Base-by-base conservation (phyloP, 1,140 invertebrate species). In the Ips nitidus region DNA sequence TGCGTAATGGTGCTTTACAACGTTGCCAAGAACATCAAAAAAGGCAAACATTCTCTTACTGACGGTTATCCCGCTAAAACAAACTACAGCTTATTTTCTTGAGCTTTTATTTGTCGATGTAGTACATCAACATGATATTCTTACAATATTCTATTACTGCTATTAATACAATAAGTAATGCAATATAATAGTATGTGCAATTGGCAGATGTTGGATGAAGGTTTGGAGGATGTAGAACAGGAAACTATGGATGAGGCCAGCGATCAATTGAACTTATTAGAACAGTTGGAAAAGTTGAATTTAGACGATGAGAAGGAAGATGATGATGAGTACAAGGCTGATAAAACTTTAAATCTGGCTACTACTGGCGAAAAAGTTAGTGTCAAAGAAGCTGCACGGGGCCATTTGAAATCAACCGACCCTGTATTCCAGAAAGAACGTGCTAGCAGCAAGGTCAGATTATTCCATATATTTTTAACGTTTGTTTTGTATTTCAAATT, bases 361-460 rank as follows among this genome's bases (percentile, higher is more conserved):
- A 42, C 3, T 6, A 47, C 22, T 6, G 39, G 41, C 43, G 55
- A 59, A 45, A 71, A 47, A 52, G 73, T 77, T 5, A 69, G 69
- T 3, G 71, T 79, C 58, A 75, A 74, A 55, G 75, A 76, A 55
- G 86, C 85, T 1, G 82, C 84, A 1, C 80, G 82, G 37, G 83
- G 84, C 38, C 80, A 87, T 6, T 77, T 92, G 3, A 86, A 85
- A 6, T 81, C 83, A 2, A 84, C 82, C 3, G 91, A 93, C 84
- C 91, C 91, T 0, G 83, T 92, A 1, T 93, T 93, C 78, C 74
- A 84, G 6, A 64, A 82, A 0, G 74, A 84, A 1, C 82, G 83
- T 2, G 77, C 79, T 6, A 91, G 88, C 74, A 88, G 87, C 3
- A 92, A 92, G 71, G 83, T 85, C 69, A 50, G 57, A 50, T 2